Evolutionary conservation across 2,797 vertebrate species (phyloP).

Genomic region (Aldrovandia affinis): DNA sequence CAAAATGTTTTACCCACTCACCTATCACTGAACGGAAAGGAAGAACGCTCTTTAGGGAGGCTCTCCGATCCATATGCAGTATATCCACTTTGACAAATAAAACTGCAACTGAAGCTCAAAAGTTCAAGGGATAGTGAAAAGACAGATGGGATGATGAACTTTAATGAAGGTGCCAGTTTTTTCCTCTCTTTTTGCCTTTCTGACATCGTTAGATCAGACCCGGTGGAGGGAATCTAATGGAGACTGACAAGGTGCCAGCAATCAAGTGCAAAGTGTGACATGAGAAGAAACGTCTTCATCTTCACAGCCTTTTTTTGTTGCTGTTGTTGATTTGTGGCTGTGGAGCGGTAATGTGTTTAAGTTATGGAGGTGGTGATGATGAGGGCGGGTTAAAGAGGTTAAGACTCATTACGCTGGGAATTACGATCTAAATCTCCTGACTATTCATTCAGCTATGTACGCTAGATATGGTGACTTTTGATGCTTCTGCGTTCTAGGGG

Average conservation of each 20-base stretch:
- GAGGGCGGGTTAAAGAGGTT: not conserved
- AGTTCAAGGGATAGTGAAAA: constrained; percentile 2
- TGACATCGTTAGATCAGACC: not conserved
- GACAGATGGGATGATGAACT: no score
- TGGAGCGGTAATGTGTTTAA: constrained; percentile 8
- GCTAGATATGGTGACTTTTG: not conserved
- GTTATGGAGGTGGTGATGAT: not conserved
- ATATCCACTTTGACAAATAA: constrained; percentile 18
- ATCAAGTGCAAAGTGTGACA: constrained; percentile 41
- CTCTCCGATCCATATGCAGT: not conserved
- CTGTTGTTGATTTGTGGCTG: not conserved
- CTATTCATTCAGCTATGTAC: not conserved
- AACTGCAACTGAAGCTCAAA: not conserved
- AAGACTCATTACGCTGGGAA: not conserved
- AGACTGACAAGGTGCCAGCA: constrained; percentile 18
- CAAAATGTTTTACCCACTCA: no score
- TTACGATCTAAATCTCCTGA: not conserved
- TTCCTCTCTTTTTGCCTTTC: not conserved
- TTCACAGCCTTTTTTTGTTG: constrained; percentile 9
- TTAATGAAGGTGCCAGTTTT: not conserved
- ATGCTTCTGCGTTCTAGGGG: not conserved
- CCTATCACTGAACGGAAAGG: not conserved
- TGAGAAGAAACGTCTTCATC: constrained; percentile 46
- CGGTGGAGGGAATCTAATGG: constrained; percentile 30
- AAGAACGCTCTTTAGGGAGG: constrained; percentile 8